A percentile compares a stretch with the other conserved stretches of the same genome.
Evolutionary conservation across 1,140 invertebrate genomes (phyloP).

Genomic region (Pseudomyrmex sp.): DNA sequence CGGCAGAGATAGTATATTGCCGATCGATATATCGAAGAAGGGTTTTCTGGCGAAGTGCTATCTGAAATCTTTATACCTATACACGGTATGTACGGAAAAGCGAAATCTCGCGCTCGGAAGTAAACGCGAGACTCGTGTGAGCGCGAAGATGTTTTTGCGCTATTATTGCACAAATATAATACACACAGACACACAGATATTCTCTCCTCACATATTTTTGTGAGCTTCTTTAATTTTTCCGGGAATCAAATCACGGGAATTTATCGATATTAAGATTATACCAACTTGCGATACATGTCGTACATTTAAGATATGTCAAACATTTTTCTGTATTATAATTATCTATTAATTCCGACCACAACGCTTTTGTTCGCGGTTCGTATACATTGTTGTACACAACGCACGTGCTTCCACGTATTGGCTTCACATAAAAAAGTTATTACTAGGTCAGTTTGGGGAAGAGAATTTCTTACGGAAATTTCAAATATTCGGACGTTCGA

Average conservation of each 20-base stretch:
- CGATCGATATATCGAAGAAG: slow-evolving; percentile 43
- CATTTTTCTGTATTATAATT: too few species aligned
- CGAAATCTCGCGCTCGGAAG: neutral
- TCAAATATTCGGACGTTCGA: slow-evolving; percentile 29
- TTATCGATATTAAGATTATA: neutral
- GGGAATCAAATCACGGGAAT: neutral
- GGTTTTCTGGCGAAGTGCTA: slow-evolving; percentile 20
- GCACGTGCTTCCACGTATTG: too few species aligned
- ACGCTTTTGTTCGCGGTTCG: too few species aligned
- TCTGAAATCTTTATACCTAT: slow-evolving; percentile 46
- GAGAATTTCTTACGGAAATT: slow-evolving; percentile 15
- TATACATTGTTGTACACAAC: too few species aligned
- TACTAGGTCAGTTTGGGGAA: neutral
- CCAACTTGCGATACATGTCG: too few species aligned
- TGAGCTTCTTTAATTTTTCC: slow-evolving; percentile 2
- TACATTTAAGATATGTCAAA: too few species aligned
- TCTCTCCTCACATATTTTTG: neutral
- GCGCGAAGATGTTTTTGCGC: neutral
- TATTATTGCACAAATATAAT: slow-evolving; percentile 20
- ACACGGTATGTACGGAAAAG: neutral
- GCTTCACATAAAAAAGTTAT: neutral
- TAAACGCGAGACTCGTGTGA: slow-evolving; percentile 17
- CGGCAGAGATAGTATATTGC: slow-evolving; percentile 7
- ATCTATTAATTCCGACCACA: too few species aligned
- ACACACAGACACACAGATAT: neutral